Base-by-base conservation (phyloP, 2,888 invertebrate species). In the Melolontha melolontha region DNA sequence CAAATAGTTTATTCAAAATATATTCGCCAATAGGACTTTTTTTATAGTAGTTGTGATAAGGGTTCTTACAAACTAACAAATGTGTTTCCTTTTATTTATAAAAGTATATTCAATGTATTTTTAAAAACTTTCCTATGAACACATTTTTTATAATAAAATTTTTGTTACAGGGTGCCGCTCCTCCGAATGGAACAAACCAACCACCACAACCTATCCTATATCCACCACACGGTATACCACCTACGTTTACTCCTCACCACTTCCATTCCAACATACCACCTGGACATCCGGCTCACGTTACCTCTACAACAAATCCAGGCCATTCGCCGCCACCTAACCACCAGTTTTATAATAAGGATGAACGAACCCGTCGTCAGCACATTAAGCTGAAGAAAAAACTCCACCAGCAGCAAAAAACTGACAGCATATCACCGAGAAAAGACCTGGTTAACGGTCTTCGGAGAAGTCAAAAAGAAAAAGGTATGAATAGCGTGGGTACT, bases 361-460 rank as follows among this genome's bases (percentile, higher is more conserved):
- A 94, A 82, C 86, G 94, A 76, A 88, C 92, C 47, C 92, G 92
- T 79, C 85, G 92, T 71, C 92, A 92, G 81, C 90, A 91, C 80
- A 89, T 88, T 72, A 94, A 93, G 83, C 85, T 93, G 76, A 89
- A 91, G 80, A 89, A 90, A 77, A 93, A 93, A 83, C 83, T 92
- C 74, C 92, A 93, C 65, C 83, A 83, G 72, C 82, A 82, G 71
- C 78, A 78, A 70, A 81, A 80, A 34, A 70, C 72, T 66, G 63
- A 67, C 16, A 52, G 64, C 34, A 54, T 68, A 63, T 90, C 91
- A 39, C 91, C 91, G 66, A 88, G 91, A 71, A 92, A 92, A 83
- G 91, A 89, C 76, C 79, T 90, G 75, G 79, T 86, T 17, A 88
- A 87, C 78, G 87, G 86, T 81, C 84, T 83, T 82, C 80, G 81